Evolutionary conservation across 2,113 vertebrate genomes (phyloP).

Genomic region (Tragelaphus strepsiceros): DNA sequence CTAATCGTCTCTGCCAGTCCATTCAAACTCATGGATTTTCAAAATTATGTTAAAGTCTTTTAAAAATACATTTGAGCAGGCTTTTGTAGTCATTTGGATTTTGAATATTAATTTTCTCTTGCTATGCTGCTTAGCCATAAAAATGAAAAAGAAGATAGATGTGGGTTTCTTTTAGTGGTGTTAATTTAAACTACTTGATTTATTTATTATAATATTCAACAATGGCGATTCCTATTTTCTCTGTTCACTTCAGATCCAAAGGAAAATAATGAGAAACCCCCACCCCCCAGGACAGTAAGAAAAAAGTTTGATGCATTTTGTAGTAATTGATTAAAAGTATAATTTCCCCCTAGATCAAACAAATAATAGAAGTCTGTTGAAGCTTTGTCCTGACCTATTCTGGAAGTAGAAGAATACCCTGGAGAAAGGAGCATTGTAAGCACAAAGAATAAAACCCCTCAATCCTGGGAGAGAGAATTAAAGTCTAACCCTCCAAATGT

Average conservation of each 20-base stretch:
- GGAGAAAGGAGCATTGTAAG: slow-evolving; percentile 58
- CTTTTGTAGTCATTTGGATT: slow-evolving; percentile 67
- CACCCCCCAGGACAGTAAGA: background rate
- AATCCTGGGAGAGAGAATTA: slow-evolving; percentile 25
- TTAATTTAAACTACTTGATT: slow-evolving; percentile 45
- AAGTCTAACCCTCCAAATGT: slow-evolving; percentile 73
- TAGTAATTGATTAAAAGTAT: slow-evolving; percentile 54
- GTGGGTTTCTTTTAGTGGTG: slow-evolving; percentile 44
- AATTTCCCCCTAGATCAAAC: slow-evolving; percentile 58
- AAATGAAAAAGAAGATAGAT: slow-evolving; percentile 45
- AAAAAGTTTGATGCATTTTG: background rate
- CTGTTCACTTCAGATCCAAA: slow-evolving; percentile 7
- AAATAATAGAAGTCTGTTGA: slow-evolving; percentile 53
- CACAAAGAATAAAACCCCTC: slow-evolving; percentile 31
- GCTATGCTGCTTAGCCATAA: slow-evolving; percentile 39
- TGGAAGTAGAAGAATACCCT: slow-evolving; percentile 60
- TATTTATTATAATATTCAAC: slow-evolving; percentile 45
- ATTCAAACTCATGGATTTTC: slow-evolving; percentile 65
- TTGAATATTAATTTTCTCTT: slow-evolving; percentile 68
- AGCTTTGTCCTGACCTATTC: slow-evolving; percentile 54
- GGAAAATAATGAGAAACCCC: slow-evolving; percentile 22
- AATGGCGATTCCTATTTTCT: slow-evolving; percentile 34
- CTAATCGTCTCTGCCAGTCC: slow-evolving; percentile 54
- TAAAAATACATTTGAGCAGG: slow-evolving; percentile 64
- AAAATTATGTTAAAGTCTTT: slow-evolving; percentile 65